Evolutionary conservation across 2,888 invertebrate species (phyloP), one percentile per base, ranked within the genome.

Genomic region (Pyrocoelia pectoralis): DNA sequence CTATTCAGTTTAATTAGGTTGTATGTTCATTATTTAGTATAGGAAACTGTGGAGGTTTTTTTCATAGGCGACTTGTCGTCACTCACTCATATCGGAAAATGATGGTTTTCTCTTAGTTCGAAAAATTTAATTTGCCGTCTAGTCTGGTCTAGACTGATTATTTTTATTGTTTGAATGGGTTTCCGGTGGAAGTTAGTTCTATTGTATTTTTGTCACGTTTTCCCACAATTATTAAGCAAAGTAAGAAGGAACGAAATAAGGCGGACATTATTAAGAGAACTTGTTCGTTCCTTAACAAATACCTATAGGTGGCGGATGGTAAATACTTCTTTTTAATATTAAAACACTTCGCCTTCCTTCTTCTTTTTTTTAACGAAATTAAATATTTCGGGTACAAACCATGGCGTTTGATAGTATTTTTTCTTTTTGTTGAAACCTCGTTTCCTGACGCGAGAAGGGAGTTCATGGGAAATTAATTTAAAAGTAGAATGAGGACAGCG

Each of bases 131-230:
- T 60, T 60, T 50, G 18, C 19, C 24, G 53, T 19, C n/a, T n/a
- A n/a, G n/a, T n/a, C n/a, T n/a, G n/a, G 18, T 61, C 56, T 61
- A 55, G 56, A 55, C 56, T 61, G 55, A 61, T 61, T 55, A 50
- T 61, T 56, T 55, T 58, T 10, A 41, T 33, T 51, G 17, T 54
- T 48, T 59, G 29, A 58, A 38, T 41, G 48, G 33, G 53, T 48
- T 53, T 54, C 59, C 53, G 46, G 59, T 38, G 18, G 46, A 40
- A 49, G 52, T 33, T 8, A 19, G 43, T 59, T 57, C 57, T 17
- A 61, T 67, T 67, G 61, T 67, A 68, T 69, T 66, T 66, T 60
- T 61, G 60, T 68, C 68, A 68, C 69, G 69, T 69, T 67, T 66
- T 58, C 61, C 33, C 65, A 61, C 61, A 46, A 15, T 43, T 17